Conservation (phyloP, 2,888 invertebrate species). For the Nematopogon swammerdamellus region DNA sequence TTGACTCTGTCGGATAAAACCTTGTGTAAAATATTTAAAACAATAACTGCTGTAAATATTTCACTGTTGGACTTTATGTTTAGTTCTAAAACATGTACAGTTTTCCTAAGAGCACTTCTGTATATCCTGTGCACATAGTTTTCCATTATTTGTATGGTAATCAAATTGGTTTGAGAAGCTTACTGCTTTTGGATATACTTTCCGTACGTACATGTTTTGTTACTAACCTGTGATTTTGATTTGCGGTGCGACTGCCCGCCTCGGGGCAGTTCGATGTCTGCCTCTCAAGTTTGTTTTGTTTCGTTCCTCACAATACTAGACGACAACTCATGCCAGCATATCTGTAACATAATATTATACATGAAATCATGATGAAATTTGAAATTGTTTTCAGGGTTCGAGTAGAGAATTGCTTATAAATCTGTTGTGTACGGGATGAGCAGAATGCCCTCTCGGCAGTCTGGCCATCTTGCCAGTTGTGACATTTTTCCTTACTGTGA, state of each 20-base stretch:
- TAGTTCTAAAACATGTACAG: conserved; percentile 61
- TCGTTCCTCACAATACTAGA: conserved; percentile 25
- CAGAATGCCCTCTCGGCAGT: conserved; percentile 45
- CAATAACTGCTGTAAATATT: conserved; percentile 55
- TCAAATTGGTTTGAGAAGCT: conserved; percentile 41
- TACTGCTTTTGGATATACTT: conserved; percentile 49
- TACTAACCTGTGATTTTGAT: conserved; percentile 49
- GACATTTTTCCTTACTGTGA: conserved; percentile 84
- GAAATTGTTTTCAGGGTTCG: conserved; percentile 54
- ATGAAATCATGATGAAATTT: conserved; percentile 44
- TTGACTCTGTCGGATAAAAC: conserved; percentile 42
- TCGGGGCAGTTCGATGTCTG: conserved; percentile 34
- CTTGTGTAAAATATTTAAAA: conserved; percentile 50
- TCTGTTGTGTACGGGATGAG: conserved; percentile 24
- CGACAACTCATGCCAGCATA: conserved; percentile 46
- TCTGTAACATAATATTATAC: conserved; percentile 15
- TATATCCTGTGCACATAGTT: conserved; percentile 57
- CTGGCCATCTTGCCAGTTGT: conserved; percentile 64
- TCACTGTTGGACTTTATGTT: conserved; percentile 52
- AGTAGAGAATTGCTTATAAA: conserved; percentile 18
- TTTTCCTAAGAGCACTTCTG: conserved; percentile 56
- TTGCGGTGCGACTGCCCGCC: conserved; percentile 26
- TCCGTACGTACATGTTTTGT: conserved; percentile 53
- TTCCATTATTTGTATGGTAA: conserved; percentile 30
- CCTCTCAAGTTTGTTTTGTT: conserved; percentile 15